These are phyloP conservation scores for Belonocnema kinseyi DNA, from an alignment of 1,140 invertebrate species.

Conservation along the genomic window DNA sequence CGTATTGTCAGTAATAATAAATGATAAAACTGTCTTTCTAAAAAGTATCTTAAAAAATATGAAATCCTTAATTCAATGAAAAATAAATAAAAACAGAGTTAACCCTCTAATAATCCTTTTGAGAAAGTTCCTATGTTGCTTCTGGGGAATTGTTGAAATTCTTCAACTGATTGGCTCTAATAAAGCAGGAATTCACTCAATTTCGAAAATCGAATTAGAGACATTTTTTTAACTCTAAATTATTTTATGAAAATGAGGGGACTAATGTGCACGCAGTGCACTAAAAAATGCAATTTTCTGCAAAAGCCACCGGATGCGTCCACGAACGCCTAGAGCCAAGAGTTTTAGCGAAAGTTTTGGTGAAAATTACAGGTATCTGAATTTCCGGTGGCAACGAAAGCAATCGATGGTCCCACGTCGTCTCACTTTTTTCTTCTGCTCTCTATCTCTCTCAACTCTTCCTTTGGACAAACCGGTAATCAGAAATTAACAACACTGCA, in stretches of 20 bases:
- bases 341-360: slow-evolving; percentile 62
- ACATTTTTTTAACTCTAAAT: background rate
- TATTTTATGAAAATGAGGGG: slow-evolving; percentile 13
- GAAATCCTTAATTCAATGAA: too few species aligned
- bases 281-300: background rate
- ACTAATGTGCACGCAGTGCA: slow-evolving; percentile 9
- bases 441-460: slow-evolving; percentile 6
- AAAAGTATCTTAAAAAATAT: too few species aligned
- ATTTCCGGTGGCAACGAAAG: slow-evolving; percentile 67
- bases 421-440: slow-evolving; percentile 2
- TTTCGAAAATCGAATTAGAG: slow-evolving; percentile 10
- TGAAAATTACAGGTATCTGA: slow-evolving; percentile 64
- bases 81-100: too few species aligned
- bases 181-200: background rate
- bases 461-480: slow-evolving; percentile 15
- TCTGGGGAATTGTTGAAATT: slow-evolving; percentile 8
- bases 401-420: slow-evolving; percentile 47
- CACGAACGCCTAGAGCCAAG: slow-evolving; percentile 48
- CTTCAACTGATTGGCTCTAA: slow-evolving; percentile 19
- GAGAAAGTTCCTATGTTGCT: background rate
- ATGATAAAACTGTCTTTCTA: too few species aligned
- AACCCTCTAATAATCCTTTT: background rate
- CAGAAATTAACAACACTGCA: background rate
- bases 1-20: too few species aligned
- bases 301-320: slow-evolving; percentile 16